Percentiles rank a stretch among this genome's conserved stretches.
These are phyloP conservation scores for Athene cunicularia DNA, from an alignment of 2,113 vertebrate species.

Conservation along the genomic window DNA sequence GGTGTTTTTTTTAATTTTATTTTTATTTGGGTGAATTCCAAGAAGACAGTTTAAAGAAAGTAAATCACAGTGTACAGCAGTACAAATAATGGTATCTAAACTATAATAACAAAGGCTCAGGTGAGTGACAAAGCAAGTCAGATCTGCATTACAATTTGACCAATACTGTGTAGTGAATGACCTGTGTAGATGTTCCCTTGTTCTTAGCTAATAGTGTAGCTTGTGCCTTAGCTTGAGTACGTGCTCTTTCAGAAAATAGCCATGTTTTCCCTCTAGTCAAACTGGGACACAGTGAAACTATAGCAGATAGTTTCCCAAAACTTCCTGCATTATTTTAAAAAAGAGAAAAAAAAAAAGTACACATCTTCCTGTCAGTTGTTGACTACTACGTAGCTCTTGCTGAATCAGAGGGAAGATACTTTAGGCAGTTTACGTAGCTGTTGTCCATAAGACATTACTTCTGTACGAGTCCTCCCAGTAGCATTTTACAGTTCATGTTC, in stretches of 20 bases:
- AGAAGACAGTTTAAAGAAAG: neutral
- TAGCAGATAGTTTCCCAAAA: neutral
- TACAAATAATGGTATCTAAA: neutral
- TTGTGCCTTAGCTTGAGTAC: constrained; percentile 25
- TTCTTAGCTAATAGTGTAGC: neutral
- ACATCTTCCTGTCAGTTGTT: neutral
- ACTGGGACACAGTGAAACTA: neutral
- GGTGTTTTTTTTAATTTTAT: neutral
- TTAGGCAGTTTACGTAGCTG: neutral
- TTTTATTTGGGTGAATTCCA: neutral
- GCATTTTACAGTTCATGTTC: neutral
- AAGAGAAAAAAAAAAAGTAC: neutral
- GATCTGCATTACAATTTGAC: neutral
- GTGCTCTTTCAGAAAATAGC: neutral
- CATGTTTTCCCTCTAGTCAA: neutral
- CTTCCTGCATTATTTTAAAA: neutral
- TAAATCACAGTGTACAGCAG: neutral
- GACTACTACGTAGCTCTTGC: neutral
- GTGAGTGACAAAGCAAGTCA: neutral
- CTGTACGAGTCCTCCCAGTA: neutral
- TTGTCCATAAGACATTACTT: constrained; percentile 11
- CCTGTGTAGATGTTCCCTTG: neutral
- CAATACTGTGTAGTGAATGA: neutral
- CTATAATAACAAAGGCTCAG: neutral
- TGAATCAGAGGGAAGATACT: neutral